Percentiles rank a stretch among this genome's conserved stretches.
Conservation (phyloP, 2,797 vertebrate species). For the Fundulus diaphanus region DNA sequence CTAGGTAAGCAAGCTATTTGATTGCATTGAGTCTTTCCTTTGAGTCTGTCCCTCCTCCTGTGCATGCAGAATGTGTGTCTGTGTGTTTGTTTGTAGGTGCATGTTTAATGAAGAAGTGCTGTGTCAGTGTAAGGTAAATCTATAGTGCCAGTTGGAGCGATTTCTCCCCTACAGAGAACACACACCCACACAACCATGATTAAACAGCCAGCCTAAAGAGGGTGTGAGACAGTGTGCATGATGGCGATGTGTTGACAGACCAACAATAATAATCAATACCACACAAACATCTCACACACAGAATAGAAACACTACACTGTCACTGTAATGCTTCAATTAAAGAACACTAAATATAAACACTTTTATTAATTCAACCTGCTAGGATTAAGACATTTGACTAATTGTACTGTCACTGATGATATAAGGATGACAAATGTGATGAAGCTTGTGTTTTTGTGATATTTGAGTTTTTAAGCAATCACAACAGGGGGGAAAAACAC, state of each 20-base stretch:
- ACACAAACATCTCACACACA: slow-evolving; percentile 4
- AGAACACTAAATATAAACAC: background rate
- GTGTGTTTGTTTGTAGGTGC: background rate
- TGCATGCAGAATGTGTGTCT: slow-evolving; percentile 6
- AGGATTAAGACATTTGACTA: background rate
- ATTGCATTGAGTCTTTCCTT: background rate
- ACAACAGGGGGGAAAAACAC: background rate
- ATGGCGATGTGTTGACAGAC: slow-evolving; percentile 41
- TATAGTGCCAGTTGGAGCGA: slow-evolving; percentile 47
- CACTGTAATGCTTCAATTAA: slow-evolving; percentile 11
- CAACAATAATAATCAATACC: slow-evolving; percentile 39
- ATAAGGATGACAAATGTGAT: background rate
- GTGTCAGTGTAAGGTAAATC: slow-evolving; percentile 39
- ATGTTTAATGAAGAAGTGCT: slow-evolving; percentile 45
- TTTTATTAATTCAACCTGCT: background rate
- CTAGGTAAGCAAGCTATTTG: slow-evolving; percentile 11
- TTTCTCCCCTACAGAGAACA: slow-evolving; percentile 34
- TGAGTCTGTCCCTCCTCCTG: slow-evolving; percentile 50
- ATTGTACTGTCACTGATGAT: background rate
- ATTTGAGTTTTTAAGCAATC: background rate
- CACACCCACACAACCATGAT: slow-evolving; percentile 14
- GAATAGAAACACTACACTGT: background rate
- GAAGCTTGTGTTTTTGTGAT: background rate
- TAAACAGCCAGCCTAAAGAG: slow-evolving; percentile 27
- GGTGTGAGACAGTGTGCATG: slow-evolving; percentile 28